Evolutionary conservation across 2,797 vertebrate species (phyloP).

Genomic region (Sebastes hubbsi): DNA sequence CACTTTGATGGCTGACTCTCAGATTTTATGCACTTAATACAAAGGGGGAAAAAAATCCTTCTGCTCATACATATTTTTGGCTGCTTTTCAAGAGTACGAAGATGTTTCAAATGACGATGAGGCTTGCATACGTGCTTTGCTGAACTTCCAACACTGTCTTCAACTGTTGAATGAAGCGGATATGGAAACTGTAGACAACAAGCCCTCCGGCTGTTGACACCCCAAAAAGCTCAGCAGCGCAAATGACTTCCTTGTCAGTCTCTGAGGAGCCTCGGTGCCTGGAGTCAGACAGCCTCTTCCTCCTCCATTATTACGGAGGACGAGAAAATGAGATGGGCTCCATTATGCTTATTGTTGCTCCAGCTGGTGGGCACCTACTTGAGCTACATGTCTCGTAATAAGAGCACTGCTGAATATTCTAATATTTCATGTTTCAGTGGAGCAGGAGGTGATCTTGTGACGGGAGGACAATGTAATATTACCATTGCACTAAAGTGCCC

Average conservation of each 20-base stretch:
- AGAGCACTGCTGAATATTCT: constrained; percentile 36
- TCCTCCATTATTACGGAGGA: constrained; percentile 27
- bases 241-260: constrained; percentile 57
- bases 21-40: not conserved
- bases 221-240: constrained; percentile 41
- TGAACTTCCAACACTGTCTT: constrained; percentile 8
- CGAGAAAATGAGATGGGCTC: constrained; percentile 48
- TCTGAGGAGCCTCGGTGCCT: constrained; percentile 34
- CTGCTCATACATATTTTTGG: not conserved
- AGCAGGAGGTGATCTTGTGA: not conserved
- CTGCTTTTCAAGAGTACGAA: not conserved
- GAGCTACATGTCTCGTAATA: constrained; percentile 49
- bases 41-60: not conserved
- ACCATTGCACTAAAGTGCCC: not conserved
- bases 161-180: constrained; percentile 26
- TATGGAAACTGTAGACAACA: constrained; percentile 37
- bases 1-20: not conserved
- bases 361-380: constrained; percentile 40
- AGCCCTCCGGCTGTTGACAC: constrained; percentile 46
- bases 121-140: not conserved
- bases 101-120: not conserved
- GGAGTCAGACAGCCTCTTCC: constrained; percentile 37
- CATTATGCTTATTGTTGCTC: constrained; percentile 63
- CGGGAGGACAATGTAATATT: not conserved
- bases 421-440: constrained; percentile 20